A percentile compares a stretch with the other conserved stretches of the same genome.
Evolutionary conservation across 2,888 invertebrate genomes (phyloP).

Genomic region (Lasioglossum zephyrum): DNA sequence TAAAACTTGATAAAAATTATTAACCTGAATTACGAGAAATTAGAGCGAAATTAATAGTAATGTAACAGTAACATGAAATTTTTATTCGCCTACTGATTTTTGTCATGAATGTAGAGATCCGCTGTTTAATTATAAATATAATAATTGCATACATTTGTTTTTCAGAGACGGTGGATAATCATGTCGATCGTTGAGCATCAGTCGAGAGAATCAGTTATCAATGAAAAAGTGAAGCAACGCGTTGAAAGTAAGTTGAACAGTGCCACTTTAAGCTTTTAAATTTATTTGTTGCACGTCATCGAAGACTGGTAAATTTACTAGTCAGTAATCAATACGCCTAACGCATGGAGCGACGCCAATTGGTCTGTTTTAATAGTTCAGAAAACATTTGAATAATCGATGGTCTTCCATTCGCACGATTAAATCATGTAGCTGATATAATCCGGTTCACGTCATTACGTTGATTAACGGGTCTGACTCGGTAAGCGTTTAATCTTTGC

Average conservation of each 20-base stretch:
- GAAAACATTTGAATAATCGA: conserved; percentile 53
- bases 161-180: neutral
- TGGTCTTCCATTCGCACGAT: conserved; percentile 40
- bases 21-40: no score
- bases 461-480: conserved; percentile 51
- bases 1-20: no score
- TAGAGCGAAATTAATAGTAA: no score
- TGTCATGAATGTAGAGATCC: no score
- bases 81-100: no score
- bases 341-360: neutral
- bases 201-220: neutral
- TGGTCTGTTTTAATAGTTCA: conserved; percentile 24
- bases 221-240: neutral
- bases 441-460: conserved; percentile 47
- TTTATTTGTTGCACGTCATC: neutral
- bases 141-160: neutral
- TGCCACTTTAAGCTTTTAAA: neutral
- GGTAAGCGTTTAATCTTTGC: conserved; percentile 50
- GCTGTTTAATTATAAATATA: neutral
- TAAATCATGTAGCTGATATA: conserved; percentile 54
- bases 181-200: neutral
- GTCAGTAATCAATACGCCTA: conserved; percentile 16
- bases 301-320: neutral
- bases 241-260: neutral
- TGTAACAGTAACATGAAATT: no score